Base-by-base conservation (phyloP, 2,113 vertebrate genomes). In the Brienomyrus longianalis region DNA sequence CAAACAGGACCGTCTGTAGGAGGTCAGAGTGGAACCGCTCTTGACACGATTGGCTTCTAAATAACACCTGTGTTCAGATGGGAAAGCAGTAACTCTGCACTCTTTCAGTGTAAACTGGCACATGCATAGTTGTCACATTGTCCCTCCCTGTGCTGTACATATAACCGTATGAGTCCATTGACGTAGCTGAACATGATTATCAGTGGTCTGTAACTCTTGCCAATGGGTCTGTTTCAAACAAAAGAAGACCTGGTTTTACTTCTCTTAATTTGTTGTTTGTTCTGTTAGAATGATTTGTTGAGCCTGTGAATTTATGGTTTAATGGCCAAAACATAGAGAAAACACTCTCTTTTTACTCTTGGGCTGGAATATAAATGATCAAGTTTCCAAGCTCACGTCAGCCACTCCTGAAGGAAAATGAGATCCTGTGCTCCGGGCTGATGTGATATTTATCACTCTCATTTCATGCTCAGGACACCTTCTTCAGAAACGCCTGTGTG, bases 361-460 rank as follows among this genome's bases (percentile, higher is more conserved):
- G 91, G 90, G 90, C 91, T 89, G 92, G 91, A 94, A 93, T 94
- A 94, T 92, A 93, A 95, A 95, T 94, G 92, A 94, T 93, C 93
- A 93, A 93, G 94, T 95, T 93, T 92, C 91, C 91, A 93, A 43
- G 74, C 35, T 43, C 74, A 80, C 39, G 15, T 17, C 13, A 3
- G 93, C 94, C 92, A 91, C 93, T 94, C 94, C 92, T 91, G 88
- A 92, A 93, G 94, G 93, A 94, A 94, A 94, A 95, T 95, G 93
- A 95, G 95, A 94, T 94, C 93, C 93, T 90, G 91, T 94, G 93
- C 93, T 93, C 89, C 83, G 66, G 93, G 92, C 91, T 94, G 94
- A 94, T 93, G 92, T 93, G 93, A 95, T 94, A 95, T 95, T 94
- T 92, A 94, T 95, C 93, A 93, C 91, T 91, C 90, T 91, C 87